Conservation (phyloP, 2,888 invertebrate genomes). For the Lapara coniferarum region DNA sequence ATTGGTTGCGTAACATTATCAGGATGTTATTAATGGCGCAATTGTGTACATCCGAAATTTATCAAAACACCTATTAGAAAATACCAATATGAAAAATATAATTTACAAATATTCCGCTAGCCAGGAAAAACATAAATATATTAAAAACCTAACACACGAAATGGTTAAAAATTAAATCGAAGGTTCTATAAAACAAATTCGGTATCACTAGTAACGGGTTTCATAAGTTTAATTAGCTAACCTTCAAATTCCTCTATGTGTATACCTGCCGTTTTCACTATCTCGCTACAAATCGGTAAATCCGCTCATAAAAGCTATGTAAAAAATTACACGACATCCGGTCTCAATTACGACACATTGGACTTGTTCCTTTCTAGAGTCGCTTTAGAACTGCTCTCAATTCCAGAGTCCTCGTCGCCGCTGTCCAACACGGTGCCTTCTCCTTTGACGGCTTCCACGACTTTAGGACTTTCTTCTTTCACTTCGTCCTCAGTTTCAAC, state of each 20-base stretch:
- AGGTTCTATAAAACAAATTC: background rate
- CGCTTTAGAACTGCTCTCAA: slow-evolving; percentile 85
- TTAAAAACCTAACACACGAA: background rate
- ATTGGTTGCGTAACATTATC: background rate
- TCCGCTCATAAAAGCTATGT: background rate
- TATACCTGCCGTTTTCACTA: background rate
- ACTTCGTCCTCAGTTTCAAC: slow-evolving; percentile 43
- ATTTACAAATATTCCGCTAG: slow-evolving; percentile 2
- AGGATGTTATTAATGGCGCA: slow-evolving; percentile 2
- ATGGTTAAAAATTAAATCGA: slow-evolving; percentile 4
- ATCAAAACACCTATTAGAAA: background rate
- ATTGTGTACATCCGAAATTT: slow-evolving; percentile 2
- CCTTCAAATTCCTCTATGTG: background rate
- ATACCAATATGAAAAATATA: background rate
- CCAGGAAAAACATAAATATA: background rate
- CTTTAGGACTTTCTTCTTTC: slow-evolving; percentile 55
- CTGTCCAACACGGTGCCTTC: slow-evolving; percentile 86
- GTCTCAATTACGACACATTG: slow-evolving; percentile 58
- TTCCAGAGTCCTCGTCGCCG: slow-evolving; percentile 86
- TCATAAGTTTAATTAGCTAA: background rate
- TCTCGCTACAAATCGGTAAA: background rate
- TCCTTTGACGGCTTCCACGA: slow-evolving; percentile 73
- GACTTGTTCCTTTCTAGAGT: slow-evolving; percentile 80
- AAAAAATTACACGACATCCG: slow-evolving; percentile 35
- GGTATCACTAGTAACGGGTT: background rate